Conservation (phyloP, 2,113 vertebrate genomes). For the Clarias batrachus region DNA sequence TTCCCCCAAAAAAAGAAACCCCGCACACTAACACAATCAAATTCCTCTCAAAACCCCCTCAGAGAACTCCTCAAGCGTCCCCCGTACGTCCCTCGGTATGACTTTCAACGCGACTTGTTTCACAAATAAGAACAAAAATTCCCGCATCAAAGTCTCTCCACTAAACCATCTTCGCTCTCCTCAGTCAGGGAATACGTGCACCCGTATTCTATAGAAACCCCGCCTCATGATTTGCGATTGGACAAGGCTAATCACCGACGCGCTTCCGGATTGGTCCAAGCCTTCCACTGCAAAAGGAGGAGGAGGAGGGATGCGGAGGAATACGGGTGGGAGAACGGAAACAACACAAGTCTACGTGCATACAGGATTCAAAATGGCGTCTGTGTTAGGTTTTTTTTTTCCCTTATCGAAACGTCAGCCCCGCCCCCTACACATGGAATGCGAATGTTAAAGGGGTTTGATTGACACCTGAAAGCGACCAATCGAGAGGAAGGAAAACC, state of each 20-base stretch:
- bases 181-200: slow-evolving; percentile 66
- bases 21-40: neutral
- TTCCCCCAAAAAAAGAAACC: neutral
- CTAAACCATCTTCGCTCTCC: slow-evolving; percentile 57
- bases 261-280: neutral
- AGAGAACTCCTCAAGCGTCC: neutral
- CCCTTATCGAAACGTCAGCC: slow-evolving; percentile 40
- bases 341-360: neutral
- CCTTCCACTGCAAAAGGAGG: neutral
- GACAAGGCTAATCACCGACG: neutral
- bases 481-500: slow-evolving; percentile 46
- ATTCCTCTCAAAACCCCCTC: neutral
- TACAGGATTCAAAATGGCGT: slow-evolving; percentile 85
- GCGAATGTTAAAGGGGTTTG: neutral
- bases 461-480: slow-evolving; percentile 47
- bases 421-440: slow-evolving; percentile 28
- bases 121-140: neutral
- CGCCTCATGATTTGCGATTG: neutral
- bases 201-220: slow-evolving; percentile 5
- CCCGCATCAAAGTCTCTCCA: slow-evolving; percentile 34
- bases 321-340: slow-evolving; percentile 14
- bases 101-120: slow-evolving; percentile 14
- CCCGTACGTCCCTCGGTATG: neutral
- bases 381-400: slow-evolving; percentile 81
- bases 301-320: neutral